Percentiles rank a stretch among this genome's conserved stretches.
These are phyloP conservation scores for Trissolcus brochymenae DNA, from an alignment of 2,888 invertebrate genomes.

Conservation along the genomic window DNA sequence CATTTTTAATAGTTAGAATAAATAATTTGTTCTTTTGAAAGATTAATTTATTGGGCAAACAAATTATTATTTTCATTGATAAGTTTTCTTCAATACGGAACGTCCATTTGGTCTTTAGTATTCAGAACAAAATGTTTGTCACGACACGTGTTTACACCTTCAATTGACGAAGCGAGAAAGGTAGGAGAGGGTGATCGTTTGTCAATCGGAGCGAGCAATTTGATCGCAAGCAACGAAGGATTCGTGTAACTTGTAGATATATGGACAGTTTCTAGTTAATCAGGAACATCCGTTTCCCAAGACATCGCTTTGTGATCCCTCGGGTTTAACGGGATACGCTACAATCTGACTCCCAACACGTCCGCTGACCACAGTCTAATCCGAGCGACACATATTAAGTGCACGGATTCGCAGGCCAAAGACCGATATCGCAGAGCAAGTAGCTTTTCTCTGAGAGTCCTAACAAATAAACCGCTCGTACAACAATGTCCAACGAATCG, in stretches of 20 bases:
- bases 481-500: conserved; percentile 15
- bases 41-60: no score
- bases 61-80: no score
- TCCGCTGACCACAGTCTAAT: conserved; percentile 65
- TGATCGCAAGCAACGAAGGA: conserved; percentile 43
- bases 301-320: conserved; percentile 72
- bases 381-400: conserved; percentile 72
- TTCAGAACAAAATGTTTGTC: background rate
- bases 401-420: conserved; percentile 65
- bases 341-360: conserved; percentile 68
- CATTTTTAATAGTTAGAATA: background rate
- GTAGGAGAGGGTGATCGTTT: conserved; percentile 36
- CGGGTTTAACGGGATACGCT: conserved; percentile 67
- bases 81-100: background rate
- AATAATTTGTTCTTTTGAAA: background rate
- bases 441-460: conserved; percentile 32
- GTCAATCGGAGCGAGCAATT: conserved; percentile 49
- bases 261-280: conserved; percentile 62
- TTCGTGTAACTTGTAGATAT: conserved; percentile 56
- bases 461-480: conserved; percentile 15
- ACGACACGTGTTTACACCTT: conserved; percentile 8
- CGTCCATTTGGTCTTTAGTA: background rate
- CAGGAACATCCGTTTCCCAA: conserved; percentile 71
- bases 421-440: conserved; percentile 44
- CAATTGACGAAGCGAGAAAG: conserved; percentile 13